These are phyloP conservation scores for Siniperca knerii DNA, from an alignment of 2,113 vertebrate species.

Conservation along the genomic window DNA sequence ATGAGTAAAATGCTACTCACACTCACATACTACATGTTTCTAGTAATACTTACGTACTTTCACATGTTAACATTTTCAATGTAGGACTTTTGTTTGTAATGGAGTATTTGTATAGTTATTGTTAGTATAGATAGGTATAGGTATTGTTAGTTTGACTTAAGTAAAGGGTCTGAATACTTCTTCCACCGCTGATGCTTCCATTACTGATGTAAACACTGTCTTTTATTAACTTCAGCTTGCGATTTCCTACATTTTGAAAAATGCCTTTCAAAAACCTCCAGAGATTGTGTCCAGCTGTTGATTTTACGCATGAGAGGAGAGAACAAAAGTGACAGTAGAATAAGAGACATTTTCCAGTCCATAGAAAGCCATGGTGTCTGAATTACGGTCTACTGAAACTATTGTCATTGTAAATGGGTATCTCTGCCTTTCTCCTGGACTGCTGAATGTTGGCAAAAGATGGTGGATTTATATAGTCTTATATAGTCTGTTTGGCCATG, in stretches of 20 bases:
- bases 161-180: not conserved
- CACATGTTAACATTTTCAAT: not conserved
- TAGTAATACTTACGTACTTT: not conserved
- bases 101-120: not conserved
- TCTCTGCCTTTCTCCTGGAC: constrained; percentile 14
- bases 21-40: not conserved
- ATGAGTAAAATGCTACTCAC: not conserved
- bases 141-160: not conserved
- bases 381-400: constrained; percentile 48
- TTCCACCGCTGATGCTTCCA: not conserved
- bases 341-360: constrained; percentile 18
- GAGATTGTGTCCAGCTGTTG: constrained; percentile 34
- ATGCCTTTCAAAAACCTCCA: constrained; percentile 15
- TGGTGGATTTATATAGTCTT: not conserved
- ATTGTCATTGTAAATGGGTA: constrained; percentile 28
- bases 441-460: not conserved
- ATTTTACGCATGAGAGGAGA: constrained; percentile 48
- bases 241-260: not conserved
- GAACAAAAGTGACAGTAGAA: constrained; percentile 37
- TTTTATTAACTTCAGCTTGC: not conserved
- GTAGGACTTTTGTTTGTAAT: not conserved
- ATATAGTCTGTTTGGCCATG: not conserved
- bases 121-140: too few species aligned
- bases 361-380: constrained; percentile 14
- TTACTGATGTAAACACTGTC: not conserved